Evolutionary conservation across 2,113 vertebrate genomes (phyloP).

Genomic region (Panurus biarmicus): DNA sequence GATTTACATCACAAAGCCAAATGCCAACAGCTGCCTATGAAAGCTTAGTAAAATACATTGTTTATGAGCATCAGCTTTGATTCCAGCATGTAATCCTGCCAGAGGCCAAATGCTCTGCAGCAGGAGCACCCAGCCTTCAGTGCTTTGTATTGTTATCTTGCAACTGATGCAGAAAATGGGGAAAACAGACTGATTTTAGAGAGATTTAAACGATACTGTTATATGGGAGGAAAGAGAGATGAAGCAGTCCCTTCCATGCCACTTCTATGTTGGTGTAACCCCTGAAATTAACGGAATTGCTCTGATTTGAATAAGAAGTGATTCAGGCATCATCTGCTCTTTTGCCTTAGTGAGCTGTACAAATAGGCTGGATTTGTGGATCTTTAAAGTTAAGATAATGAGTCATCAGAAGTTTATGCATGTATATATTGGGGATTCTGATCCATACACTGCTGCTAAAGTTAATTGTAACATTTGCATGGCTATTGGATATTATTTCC

Average conservation of each 20-base stretch:
- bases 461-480: not conserved
- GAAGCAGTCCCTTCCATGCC: not conserved
- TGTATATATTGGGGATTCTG: not conserved
- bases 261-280: not conserved
- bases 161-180: not conserved
- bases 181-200: not conserved
- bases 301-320: conserved; percentile 7
- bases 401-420: not conserved
- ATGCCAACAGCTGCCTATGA: conserved; percentile 9
- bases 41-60: conserved; percentile 19
- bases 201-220: not conserved
- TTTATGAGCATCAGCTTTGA: not conserved
- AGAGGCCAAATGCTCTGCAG: not conserved
- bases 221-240: not conserved
- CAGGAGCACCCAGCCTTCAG: not conserved
- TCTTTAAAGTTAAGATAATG: not conserved
- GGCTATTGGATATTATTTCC: not conserved
- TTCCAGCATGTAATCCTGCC: not conserved
- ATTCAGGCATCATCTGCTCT: not conserved
- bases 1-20: conserved; percentile 35
- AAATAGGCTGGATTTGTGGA: not conserved
- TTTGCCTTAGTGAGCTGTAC: not conserved
- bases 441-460: not conserved
- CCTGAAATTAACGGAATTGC: not conserved
- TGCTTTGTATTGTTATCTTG: not conserved